Percentiles rank a stretch among this genome's conserved stretches.
Evolutionary conservation across 92 coral and sea anemone species (phyloP).

Genomic region (Meandrina meandrites): DNA sequence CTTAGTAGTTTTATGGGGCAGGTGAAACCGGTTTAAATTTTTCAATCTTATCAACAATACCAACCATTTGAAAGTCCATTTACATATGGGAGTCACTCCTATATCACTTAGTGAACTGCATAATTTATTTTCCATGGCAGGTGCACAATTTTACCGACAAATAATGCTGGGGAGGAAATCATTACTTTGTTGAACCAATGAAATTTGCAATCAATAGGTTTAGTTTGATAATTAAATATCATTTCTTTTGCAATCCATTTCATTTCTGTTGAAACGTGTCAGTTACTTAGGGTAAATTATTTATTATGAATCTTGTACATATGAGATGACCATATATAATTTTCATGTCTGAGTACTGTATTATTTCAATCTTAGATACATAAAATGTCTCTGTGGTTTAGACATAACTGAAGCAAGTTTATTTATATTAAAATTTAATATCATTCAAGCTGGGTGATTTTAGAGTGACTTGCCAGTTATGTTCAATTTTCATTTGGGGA

Average conservation of each 20-base stretch:
- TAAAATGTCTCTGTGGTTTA: neutral
- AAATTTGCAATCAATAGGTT: neutral
- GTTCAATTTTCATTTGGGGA: neutral
- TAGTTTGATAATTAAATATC: conserved; percentile 4
- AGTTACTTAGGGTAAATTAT: neutral
- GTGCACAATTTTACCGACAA: conserved; percentile 2
- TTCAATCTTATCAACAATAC: neutral
- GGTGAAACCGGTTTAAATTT: neutral
- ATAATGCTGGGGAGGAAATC: conserved; percentile 3
- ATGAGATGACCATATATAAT: neutral
- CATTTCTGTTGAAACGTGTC: neutral
- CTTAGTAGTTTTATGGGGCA: neutral
- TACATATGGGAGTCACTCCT: conserved; percentile 4
- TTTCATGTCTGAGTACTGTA: neutral
- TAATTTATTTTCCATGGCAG: conserved; percentile 10
- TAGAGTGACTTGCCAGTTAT: neutral
- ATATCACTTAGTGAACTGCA: neutral
- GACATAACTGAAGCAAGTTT: neutral
- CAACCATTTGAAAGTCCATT: neutral
- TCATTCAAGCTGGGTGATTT: neutral
- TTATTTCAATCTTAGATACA: neutral
- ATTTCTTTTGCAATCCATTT: neutral
- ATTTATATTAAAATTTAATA: neutral
- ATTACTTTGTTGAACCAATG: conserved; percentile 22
- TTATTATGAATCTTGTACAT: neutral